phyloP scores from a whole-genome alignment of 2,888 invertebrate genomes.

The Bhutanitis thaidina region DNA sequence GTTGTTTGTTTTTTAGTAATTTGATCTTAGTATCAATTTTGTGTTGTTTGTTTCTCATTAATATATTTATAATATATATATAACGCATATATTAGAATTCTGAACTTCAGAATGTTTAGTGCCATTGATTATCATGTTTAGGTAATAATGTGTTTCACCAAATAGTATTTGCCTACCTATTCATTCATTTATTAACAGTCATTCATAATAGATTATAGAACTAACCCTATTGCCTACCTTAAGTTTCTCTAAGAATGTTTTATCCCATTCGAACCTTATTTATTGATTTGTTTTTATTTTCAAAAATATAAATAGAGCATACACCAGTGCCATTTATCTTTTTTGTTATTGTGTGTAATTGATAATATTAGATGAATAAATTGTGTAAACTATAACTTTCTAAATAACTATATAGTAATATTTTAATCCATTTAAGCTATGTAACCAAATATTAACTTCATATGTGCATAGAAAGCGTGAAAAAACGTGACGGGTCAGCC shows the following conservation, averaged over 20 bases:
- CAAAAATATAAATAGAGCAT: background rate
- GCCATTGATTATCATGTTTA: background rate
- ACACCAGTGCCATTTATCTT: slow-evolving; percentile 5
- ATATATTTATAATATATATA: too few relatives aligned
- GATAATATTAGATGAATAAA: background rate
- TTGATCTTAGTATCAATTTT: background rate
- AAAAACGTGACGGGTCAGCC: background rate
- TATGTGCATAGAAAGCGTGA: background rate
- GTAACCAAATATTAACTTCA: background rate
- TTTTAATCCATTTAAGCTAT: background rate
- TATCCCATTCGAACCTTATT: too few relatives aligned
- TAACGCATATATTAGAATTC: background rate
- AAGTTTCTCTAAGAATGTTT: too few relatives aligned
- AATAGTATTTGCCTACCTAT: too few relatives aligned
- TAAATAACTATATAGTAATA: background rate
- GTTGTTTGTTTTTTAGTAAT: background rate
- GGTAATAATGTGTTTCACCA: background rate
- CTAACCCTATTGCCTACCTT: too few relatives aligned
- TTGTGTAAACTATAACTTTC: background rate
- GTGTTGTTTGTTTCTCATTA: too few relatives aligned
- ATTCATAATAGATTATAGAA: too few relatives aligned
- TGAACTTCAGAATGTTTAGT: background rate
- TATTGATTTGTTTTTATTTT: too few relatives aligned
- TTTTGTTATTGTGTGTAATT: slow-evolving; percentile 1
- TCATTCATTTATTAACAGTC: too few relatives aligned